Conservation (phyloP, 1,140 invertebrate species). For the Conus ventricosus region DNA sequence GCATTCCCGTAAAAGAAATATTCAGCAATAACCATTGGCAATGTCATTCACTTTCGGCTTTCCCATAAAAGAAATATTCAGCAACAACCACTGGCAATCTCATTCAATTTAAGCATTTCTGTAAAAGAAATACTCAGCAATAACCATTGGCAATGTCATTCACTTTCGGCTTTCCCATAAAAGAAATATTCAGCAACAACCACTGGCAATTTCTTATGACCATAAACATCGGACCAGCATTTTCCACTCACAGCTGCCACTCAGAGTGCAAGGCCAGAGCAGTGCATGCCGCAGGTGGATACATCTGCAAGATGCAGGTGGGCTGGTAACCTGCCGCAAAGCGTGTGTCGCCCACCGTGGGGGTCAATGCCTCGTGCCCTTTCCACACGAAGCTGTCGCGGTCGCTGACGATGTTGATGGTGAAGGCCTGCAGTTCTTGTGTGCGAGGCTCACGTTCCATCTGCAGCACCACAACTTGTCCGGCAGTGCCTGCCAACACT, state of each 20-base stretch:
- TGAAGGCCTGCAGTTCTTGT: conserved; percentile 74
- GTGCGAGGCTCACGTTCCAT: conserved; percentile 72
- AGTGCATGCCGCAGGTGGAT: conserved; percentile 94
- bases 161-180: too few species aligned
- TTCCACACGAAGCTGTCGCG: conserved; percentile 98
- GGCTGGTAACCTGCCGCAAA: conserved; percentile 86
- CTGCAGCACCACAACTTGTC: conserved; percentile 80
- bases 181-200: too few species aligned
- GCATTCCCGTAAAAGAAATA: too few species aligned
- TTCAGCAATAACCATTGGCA: too few species aligned
- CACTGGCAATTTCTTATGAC: too few species aligned
- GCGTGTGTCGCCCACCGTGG: conserved; percentile 70
- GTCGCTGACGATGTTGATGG: conserved; percentile 92
- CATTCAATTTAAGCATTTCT: too few species aligned
- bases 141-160: too few species aligned
- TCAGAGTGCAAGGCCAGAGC: conserved; percentile 90
- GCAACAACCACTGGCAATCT: too few species aligned
- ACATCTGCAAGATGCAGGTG: conserved; percentile 87
- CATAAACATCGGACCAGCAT: too few species aligned
- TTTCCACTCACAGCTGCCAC: conserved; percentile 84
- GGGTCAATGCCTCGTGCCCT: conserved; percentile 88
- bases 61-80: too few species aligned
- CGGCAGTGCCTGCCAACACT: conserved; percentile 95
- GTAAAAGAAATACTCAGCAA: too few species aligned
- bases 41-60: too few species aligned